Evolutionary conservation across 2,113 vertebrate genomes (phyloP).

Genomic region (Hucho hucho): DNA sequence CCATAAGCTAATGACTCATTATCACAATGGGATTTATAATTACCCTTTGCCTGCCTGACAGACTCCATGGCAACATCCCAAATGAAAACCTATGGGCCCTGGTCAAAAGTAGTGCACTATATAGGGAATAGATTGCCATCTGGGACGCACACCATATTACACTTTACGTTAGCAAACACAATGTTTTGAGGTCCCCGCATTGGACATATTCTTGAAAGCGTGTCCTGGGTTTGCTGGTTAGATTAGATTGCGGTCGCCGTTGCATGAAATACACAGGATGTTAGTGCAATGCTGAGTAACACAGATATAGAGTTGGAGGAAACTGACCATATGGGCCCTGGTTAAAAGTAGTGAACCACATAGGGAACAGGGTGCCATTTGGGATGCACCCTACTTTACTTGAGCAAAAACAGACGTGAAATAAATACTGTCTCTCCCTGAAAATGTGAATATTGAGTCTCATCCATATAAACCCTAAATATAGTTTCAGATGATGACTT

Average conservation of each 20-base stretch:
- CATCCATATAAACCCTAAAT: constrained; percentile 27
- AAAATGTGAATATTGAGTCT: constrained; percentile 23
- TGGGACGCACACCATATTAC: not conserved
- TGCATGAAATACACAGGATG: constrained; percentile 39
- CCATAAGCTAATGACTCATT: constrained; percentile 53
- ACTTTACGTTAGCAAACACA: not conserved
- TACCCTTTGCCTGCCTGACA: constrained; percentile 20
- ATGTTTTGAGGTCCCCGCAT: too few species aligned
- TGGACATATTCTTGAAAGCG: not conserved
- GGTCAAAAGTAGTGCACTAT: not conserved
- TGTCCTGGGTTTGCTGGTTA: not conserved
- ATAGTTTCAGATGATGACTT: not conserved
- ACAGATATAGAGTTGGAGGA: constrained; percentile 35
- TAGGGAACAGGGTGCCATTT: too few species aligned
- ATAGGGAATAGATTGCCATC: not conserved
- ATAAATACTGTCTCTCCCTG: constrained; percentile 12
- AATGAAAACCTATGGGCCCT: not conserved
- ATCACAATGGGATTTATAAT: constrained; percentile 51
- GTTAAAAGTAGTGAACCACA: too few species aligned
- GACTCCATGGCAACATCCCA: not conserved
- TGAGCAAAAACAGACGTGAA: too few species aligned
- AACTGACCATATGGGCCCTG: constrained; percentile 22
- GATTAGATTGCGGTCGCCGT: not conserved
- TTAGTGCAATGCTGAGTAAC: constrained; percentile 40
- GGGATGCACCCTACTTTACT: too few species aligned